Base-by-base conservation (phyloP, 2,113 vertebrate genomes). In the Urocynchramus pylzowi region DNA sequence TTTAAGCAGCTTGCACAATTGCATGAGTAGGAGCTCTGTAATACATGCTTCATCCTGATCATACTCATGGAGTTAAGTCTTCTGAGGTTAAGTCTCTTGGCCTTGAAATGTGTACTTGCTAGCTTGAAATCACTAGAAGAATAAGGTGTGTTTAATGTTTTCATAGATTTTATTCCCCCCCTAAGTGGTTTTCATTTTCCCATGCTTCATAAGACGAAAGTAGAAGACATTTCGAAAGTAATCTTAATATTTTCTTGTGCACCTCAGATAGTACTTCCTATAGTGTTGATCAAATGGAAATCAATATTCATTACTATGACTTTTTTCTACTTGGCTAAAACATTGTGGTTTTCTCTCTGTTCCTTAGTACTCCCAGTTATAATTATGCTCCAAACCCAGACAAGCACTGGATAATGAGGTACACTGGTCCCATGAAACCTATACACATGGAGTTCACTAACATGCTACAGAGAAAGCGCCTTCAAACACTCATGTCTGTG, bases 371-470 rank as follows among this genome's bases (percentile, higher is more conserved):
- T 16, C 99, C 99, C 0, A 99, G 99, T 97, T 99, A 99, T 71
- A 99, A 99, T 98, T 99, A 99, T 4, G 99, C 99, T 6, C 99
- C 99, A 21, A 99, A 99, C 96, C 98, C 97, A 2, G 99, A 99
- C 98, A 99, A 99, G 94, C 99, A 99, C 96, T 99, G 99, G 99
- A 99, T 99, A 97, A 98, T 99, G 95, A 99, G 99, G 65, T 99
- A 99, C 97, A 99, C 99, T 0, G 99, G 99, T 23, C 98, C 99
- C n/a, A 99, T 99, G 99, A 99, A 99, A 90, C 99, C 99, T 7
- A 99, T 99, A 94, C 99, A 99, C 98, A 99, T 99, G 99, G 98
- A 99, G 84, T 99, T 99, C 98, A 99, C 99, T 33, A 99, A 99
- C 97, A 98, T 99, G 99, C 97, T 99, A 5, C 99, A 99, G 98